Conservation (phyloP, 2,797 vertebrate species). For the Pogonophryne albipinna region DNA sequence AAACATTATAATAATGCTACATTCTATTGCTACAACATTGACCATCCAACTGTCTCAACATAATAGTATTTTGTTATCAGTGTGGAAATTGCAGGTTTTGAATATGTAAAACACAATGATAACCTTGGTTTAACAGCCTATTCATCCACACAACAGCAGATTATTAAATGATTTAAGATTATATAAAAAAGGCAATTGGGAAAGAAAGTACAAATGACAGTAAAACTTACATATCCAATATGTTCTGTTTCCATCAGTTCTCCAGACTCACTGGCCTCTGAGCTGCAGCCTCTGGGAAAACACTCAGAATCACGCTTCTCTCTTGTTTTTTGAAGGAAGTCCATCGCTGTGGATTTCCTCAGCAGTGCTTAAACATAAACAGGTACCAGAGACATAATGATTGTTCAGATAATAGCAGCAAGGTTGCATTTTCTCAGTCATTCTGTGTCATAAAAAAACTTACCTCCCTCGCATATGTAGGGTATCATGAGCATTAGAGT, state of each 20-base stretch:
- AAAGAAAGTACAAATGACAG: background rate
- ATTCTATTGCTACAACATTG: background rate
- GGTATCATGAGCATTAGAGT: constrained; percentile 67
- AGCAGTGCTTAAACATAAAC: constrained; percentile 68
- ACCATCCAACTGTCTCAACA: background rate
- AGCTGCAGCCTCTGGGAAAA: constrained; percentile 75
- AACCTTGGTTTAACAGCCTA: background rate
- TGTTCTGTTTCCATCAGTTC: constrained; percentile 68
- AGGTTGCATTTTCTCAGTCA: constrained; percentile 10
- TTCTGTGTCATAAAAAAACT: constrained; percentile 17
- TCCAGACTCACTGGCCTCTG: constrained; percentile 69
- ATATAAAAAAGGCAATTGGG: background rate
- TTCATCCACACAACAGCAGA: background rate
- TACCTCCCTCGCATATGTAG: constrained; percentile 79
- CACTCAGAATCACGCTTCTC: constrained; percentile 72
- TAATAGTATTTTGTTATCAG: background rate
- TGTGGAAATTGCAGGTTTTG: background rate
- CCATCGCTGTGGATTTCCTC: constrained; percentile 74
- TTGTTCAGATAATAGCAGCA: background rate
- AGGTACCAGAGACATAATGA: constrained; percentile 27
- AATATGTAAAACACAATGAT: background rate
- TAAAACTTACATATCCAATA: constrained; percentile 72
- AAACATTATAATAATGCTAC: background rate
- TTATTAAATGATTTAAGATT: background rate
- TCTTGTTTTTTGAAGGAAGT: constrained; percentile 74